A percentile compares a stretch with the other conserved stretches of the same genome.
Evolutionary conservation across 2,888 invertebrate species (phyloP).

Genomic region (Drepana falcataria): DNA sequence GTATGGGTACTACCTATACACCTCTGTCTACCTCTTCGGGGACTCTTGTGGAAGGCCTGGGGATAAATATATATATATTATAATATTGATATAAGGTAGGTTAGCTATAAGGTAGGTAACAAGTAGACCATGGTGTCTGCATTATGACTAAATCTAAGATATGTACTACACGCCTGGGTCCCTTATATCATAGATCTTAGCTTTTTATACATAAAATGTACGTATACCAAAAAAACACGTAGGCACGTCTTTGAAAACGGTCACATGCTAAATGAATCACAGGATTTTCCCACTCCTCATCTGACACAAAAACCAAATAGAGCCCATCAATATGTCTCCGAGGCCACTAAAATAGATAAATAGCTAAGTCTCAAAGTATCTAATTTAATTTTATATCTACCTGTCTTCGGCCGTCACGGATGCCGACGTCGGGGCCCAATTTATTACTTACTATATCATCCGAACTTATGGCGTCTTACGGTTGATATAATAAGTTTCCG

Average conservation of each 20-base stretch:
- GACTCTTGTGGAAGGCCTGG: too few relatives aligned
- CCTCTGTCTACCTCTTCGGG: too few relatives aligned
- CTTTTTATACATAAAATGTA: conserved; percentile 22
- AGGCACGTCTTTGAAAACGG: too few relatives aligned
- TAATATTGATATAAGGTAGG: too few relatives aligned
- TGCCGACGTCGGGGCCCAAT: conserved; percentile 53
- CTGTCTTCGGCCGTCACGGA: conserved; percentile 59
- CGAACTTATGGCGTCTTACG: conserved; percentile 18
- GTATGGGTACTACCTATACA: too few relatives aligned
- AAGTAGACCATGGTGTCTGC: too few relatives aligned
- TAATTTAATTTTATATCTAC: conserved; percentile 59
- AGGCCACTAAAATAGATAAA: conserved; percentile 45
- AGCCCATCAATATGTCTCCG: conserved; percentile 36
- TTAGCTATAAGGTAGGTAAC: too few relatives aligned
- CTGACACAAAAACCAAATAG: conserved; percentile 17
- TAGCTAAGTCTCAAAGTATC: conserved; percentile 43
- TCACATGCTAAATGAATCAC: not conserved
- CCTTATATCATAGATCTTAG: too few relatives aligned
- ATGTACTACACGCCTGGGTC: too few relatives aligned
- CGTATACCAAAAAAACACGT: not conserved
- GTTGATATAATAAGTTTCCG: conserved; percentile 25
- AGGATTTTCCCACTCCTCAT: conserved; percentile 1
- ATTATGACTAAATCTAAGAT: too few relatives aligned
- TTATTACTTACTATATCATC: conserved; percentile 65
- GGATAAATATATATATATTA: too few relatives aligned